phyloP scores from a whole-genome alignment of 2,113 vertebrate species.

The Cephalopterus ornatus region DNA sequence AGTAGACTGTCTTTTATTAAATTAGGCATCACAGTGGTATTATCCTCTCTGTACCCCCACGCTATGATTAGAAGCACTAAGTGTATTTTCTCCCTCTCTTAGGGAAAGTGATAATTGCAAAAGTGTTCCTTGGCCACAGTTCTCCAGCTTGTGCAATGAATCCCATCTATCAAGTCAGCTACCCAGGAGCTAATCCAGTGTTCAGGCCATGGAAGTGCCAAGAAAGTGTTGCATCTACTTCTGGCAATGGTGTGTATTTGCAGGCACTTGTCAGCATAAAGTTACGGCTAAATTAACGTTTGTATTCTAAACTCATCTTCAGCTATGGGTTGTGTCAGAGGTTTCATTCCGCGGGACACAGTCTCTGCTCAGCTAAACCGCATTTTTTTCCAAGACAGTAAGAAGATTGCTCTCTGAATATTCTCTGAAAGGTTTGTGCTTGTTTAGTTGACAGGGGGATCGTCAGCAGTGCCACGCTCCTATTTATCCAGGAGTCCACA shows the following conservation, averaged over 20 bases:
- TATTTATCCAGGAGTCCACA: not conserved
- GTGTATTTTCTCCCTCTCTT: not conserved
- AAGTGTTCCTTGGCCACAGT: constrained; percentile 81
- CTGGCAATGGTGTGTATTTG: not conserved
- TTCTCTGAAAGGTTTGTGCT: not conserved
- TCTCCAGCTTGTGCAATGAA: constrained; percentile 59
- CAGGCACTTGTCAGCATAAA: not conserved
- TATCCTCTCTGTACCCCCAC: not conserved
- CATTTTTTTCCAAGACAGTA: not conserved
- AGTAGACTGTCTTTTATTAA: not conserved
- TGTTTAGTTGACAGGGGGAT: not conserved
- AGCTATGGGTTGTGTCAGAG: not conserved
- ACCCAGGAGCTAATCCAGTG: constrained; percentile 75
- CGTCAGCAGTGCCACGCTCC: not conserved
- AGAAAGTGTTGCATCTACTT: constrained; percentile 15
- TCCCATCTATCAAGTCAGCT: constrained; percentile 56
- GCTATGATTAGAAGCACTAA: not conserved
- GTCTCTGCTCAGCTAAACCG: not conserved
- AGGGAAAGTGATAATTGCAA: constrained; percentile 80
- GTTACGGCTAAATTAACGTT: not conserved
- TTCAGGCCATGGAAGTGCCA: constrained; percentile 70
- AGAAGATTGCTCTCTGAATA: not conserved
- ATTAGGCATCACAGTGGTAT: not conserved
- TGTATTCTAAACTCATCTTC: not conserved
- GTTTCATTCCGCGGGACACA: not conserved